Evolutionary conservation across 2,888 invertebrate species (phyloP).

Genomic region (Rhagonycha fulva): DNA sequence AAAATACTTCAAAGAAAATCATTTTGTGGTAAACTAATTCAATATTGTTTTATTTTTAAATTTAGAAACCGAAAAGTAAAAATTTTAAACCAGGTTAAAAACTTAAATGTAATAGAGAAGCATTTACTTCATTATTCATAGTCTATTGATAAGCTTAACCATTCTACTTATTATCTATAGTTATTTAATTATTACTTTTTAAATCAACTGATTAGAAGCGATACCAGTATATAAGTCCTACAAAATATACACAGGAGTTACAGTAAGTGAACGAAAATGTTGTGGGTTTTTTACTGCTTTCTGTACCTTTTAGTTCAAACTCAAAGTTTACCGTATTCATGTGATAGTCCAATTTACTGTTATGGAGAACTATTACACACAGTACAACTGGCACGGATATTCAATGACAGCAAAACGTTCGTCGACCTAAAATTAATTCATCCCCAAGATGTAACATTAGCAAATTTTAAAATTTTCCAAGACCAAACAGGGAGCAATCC

Average conservation of each 20-base stretch:
- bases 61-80: too few species aligned
- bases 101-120: background rate
- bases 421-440: conserved; percentile 34
- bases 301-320: background rate
- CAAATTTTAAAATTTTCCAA: conserved; percentile 62
- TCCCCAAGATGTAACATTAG: conserved; percentile 62
- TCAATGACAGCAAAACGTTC: conserved; percentile 15
- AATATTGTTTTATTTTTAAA: too few species aligned
- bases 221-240: background rate
- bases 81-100: too few species aligned
- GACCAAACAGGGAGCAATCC: conserved; percentile 58
- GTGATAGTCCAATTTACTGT: conserved; percentile 20
- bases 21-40: too few species aligned
- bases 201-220: background rate
- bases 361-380: conserved; percentile 17
- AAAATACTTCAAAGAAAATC: background rate
- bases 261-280: background rate
- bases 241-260: background rate
- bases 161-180: background rate
- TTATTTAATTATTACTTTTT: background rate
- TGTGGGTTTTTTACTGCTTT: background rate
- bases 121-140: background rate
- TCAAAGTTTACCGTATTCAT: conserved; percentile 11
- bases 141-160: background rate
- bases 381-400: conserved; percentile 15